phyloP scores from a whole-genome alignment of 1,140 invertebrate species.

The Scylla paramamosain region DNA sequence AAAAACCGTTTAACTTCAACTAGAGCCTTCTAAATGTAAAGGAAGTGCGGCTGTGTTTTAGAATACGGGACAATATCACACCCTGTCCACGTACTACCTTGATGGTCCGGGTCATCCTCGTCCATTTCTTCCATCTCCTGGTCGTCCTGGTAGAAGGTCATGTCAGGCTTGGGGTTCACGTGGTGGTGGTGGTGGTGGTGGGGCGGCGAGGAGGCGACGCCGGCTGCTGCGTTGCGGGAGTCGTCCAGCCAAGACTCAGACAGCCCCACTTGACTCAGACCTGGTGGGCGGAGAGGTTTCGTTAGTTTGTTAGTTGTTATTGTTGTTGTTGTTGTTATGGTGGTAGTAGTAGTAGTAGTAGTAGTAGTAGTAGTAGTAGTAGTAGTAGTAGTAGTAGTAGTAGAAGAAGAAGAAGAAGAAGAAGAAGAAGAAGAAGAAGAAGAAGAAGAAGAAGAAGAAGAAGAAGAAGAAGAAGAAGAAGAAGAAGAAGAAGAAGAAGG shows the following conservation, averaged over 20 bases:
- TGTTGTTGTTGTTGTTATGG: not conserved
- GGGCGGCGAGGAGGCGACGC: not conserved
- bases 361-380: not conserved
- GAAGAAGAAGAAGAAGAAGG: not conserved
- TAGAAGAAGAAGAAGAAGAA: not conserved
- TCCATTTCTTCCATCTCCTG: slow-evolving; percentile 38
- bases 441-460: not conserved
- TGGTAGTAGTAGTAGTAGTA: slow-evolving; percentile 5
- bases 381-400: not conserved
- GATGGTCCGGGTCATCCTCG: slow-evolving; percentile 4
- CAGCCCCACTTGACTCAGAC: slow-evolving; percentile 38
- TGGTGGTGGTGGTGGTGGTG: slow-evolving; percentile 22
- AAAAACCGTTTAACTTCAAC: too few species aligned
- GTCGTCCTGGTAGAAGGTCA: slow-evolving; percentile 46
- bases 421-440: not conserved
- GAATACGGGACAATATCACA: too few species aligned
- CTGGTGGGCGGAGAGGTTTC: not conserved
- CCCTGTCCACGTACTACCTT: not conserved
- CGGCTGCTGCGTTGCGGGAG: not conserved
- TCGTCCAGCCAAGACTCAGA: slow-evolving; percentile 36
- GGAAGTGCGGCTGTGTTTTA: too few species aligned
- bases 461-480: not conserved
- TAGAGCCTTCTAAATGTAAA: too few species aligned
- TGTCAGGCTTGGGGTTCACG: slow-evolving; percentile 16
- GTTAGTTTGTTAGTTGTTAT: not conserved